Evolutionary conservation across 2,113 vertebrate genomes (phyloP).

Genomic region (Deroptyus accipitrinus): DNA sequence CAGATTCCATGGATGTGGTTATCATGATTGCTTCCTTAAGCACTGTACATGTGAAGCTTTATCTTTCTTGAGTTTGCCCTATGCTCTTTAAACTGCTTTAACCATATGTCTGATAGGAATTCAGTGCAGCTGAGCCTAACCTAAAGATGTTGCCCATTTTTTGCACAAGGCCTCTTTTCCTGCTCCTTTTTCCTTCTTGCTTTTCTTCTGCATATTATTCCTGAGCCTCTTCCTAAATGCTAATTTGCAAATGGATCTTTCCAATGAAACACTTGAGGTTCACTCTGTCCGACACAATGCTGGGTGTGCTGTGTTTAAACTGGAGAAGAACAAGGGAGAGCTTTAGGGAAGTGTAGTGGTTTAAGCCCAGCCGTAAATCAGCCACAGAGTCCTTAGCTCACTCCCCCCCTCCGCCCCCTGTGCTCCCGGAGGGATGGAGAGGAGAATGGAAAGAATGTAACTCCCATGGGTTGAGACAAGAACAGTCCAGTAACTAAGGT

Average conservation of each 20-base stretch:
- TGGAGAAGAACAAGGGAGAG: background rate
- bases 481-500: no score
- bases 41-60: background rate
- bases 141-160: background rate
- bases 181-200: background rate
- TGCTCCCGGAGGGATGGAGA: no score
- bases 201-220: background rate
- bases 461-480: no score
- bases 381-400: no score
- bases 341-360: background rate
- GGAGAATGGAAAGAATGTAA: no score
- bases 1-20: fast-evolving
- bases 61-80: background rate
- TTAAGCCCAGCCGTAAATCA: no score
- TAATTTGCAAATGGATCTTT: background rate
- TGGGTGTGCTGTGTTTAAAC: background rate
- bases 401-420: no score
- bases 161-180: background rate
- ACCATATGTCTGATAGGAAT: background rate
- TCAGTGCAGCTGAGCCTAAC: background rate
- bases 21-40: background rate
- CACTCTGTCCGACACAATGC: background rate
- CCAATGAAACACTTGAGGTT: background rate
- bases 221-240: background rate
- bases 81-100: background rate